Evolutionary conservation across 2,113 vertebrate genomes (phyloP), one percentile per base, ranked within the genome.

Genomic region (Gymnobelideus leadbeateri): DNA sequence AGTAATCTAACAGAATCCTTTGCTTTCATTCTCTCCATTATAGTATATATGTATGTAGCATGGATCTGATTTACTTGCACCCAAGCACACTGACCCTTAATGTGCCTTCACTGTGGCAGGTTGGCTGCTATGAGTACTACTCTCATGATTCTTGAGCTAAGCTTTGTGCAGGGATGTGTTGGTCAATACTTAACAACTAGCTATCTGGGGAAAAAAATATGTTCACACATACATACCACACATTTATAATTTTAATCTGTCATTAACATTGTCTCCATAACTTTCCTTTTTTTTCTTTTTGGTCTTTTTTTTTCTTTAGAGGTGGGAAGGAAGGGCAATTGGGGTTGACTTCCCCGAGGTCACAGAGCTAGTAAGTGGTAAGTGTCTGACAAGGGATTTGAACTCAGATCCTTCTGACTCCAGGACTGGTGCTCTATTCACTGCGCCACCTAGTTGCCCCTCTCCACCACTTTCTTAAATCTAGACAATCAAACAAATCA

Each of bases 211-310:
- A 43, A 43, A 77, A 84, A 84, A 84, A 84, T 84, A 16, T 84
- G n/a, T 84, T 84, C 6, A 43, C n/a, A 21, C 16, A 43, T 84
- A 43, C 6, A 77, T 1, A 61, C 14, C 4, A 77, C 37, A n/a
- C 6, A 84, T 19, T 84, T 84, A 43, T 84, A 7, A 84, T 84
- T 84, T 84, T 84, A 84, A 43, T 68, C 61, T 43, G 16, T 21
- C n/a, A n/a, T n/a, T 68, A 84, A 84, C n/a, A 84, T 84, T 84
- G n/a, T 84, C 61, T 84, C 68, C n/a, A 84, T 84, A 49, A 49
- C 47, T 4, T 49, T 49, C 4, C 47, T 49, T 49, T 49, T 49
- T 49, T 49, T 49, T 49, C 4, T 49, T 49, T 49, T 49, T 49
- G 47, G 47, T 49, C 47, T 49, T 49, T 49, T 49, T 49, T 49